Evolutionary conservation across 2,113 vertebrate genomes (phyloP), one percentile per base, ranked within the genome.

Genomic region (Corythaixoides concolor): DNA sequence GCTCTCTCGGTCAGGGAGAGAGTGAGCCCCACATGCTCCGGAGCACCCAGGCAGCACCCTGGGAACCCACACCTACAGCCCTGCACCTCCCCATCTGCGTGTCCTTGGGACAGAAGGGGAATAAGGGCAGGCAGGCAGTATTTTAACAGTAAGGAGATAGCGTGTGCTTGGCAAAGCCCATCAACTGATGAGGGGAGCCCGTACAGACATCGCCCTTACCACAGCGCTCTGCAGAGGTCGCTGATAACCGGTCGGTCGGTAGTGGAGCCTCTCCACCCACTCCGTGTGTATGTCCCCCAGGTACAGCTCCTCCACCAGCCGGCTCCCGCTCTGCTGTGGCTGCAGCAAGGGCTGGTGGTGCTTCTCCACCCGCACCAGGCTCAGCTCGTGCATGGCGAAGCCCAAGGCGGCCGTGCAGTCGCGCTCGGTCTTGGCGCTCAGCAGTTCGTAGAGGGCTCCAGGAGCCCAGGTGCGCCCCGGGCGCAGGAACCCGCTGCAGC

Each of bases 261-360:
- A 98, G 70, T 98, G 98, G 30, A 94, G 98, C 91, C 99, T 98
- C 96, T 99, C 98, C 0, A 93, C 87, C 98, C 97, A 98, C 80
- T 99, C 98, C 0, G 99, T 99, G 97, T 99, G 98, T 68, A 99
- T 98, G 89, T 99, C 99, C 32, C 99, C 99, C 55, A 99, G 96
- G 93, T 98, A 98, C 10, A 99, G 98, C 97, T 99, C 98, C 96
- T 99, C 98, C 68, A 99, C 97, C 60, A 98, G 97, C 60, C 53
- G 93, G 68, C 97, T 97, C 5, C 91, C 89, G 2, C 85, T 84
- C 52, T 62, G 81, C 87, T 96, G 94, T 2, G 97, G 97, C 26
- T 72, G 93, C 78, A 43, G 55, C 86, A 83, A 5, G 55, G 72
- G 84, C 95, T 98, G 98, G 43, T 98, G 95, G 32, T 85, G 98